Base-by-base conservation (phyloP, 2,888 invertebrate species). In the Galerucella pusilla region DNA sequence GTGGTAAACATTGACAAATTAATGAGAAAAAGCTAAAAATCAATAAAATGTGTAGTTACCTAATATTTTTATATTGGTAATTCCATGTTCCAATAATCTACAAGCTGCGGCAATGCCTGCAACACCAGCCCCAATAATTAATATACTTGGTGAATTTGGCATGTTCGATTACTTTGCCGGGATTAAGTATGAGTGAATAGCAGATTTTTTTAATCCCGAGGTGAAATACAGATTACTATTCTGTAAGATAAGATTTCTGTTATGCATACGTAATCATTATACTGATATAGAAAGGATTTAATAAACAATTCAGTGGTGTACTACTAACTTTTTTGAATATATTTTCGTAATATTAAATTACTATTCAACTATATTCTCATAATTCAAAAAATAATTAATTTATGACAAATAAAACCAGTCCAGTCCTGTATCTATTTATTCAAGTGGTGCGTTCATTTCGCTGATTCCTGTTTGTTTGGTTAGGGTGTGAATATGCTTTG, bases 41-140 rank as follows among this genome's bases (percentile, higher is more conserved):
- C 1, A 16, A n/a, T 4, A n/a, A 16, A 54, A 49, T 75, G 92
- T 86, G 7, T 4, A 59, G 60, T 57, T 66, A 72, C 72, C 72
- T 67, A 72, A 66, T 14, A 72, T 67, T 59, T 84, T 88, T 9
- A 92, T 80, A 81, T 90, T 86, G 42, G 82, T 81, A 16, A 89
- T 84, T 16, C 89, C 89, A 80, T 86, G 87, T 80, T 89, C 86
- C 3, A 88, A 77, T 12, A 91, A 83, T 75, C 86, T 86, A 12
- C 87, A 85, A 16, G 90, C 91, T 12, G 91, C 90, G 16, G 91
- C 89, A 69, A 91, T 87, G 14, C 91, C 91, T n/a, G 91, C 86
- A 16, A 89, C 88, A 11, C 91, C 91, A 57, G 91, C 91, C 74
- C 92, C 92, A 74, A 92, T 86, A 60, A 92, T 89, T 74, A 91